phyloP scores from a whole-genome alignment of 2,888 invertebrate species.

The Drosophila hamatofila region DNA sequence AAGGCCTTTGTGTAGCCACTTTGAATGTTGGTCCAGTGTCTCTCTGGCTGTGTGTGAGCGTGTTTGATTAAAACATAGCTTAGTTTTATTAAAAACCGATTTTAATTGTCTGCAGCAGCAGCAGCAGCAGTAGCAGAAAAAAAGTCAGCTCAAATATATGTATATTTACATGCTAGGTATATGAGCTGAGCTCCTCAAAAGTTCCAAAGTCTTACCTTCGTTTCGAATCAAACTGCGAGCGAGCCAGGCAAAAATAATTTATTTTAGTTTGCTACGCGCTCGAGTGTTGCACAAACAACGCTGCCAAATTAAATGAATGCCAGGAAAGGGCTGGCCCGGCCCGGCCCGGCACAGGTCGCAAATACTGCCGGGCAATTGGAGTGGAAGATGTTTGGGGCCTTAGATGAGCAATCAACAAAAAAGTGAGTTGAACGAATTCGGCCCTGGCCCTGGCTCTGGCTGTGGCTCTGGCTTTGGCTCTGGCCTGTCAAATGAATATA shows the following conservation, averaged over 20 bases:
- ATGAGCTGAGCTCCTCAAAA: slow-evolving; percentile 44
- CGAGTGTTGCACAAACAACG: slow-evolving; percentile 75
- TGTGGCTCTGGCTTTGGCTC: background rate
- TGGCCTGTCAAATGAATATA: slow-evolving; percentile 62
- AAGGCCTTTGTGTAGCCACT: slow-evolving; percentile 48
- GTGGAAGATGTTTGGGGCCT: slow-evolving; percentile 51
- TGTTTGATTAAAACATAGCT: slow-evolving; percentile 28
- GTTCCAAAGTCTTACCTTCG: slow-evolving; percentile 53
- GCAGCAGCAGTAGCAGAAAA: background rate
- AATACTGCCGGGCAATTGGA: slow-evolving; percentile 23
- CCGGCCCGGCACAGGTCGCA: slow-evolving; percentile 15
- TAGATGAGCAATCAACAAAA: slow-evolving; percentile 54
- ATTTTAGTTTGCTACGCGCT: slow-evolving; percentile 75
- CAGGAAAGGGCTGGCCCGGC: slow-evolving; percentile 54
- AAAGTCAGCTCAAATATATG: background rate
- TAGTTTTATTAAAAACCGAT: slow-evolving; percentile 20
- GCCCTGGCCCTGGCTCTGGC: background rate
- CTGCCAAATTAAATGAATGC: slow-evolving; percentile 67
- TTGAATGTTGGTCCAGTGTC: slow-evolving; percentile 3
- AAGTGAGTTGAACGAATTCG: slow-evolving; percentile 38
- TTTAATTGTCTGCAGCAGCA: slow-evolving; percentile 4
- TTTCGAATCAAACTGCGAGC: slow-evolving; percentile 67
- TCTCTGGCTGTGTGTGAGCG: slow-evolving; percentile 1
- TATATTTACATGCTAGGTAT: background rate
- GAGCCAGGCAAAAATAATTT: slow-evolving; percentile 57